A percentile compares a stretch with the other conserved stretches of the same genome.
phyloP scores from a whole-genome alignment of 1,140 invertebrate species.

The Phenacoccus solenopsis region DNA sequence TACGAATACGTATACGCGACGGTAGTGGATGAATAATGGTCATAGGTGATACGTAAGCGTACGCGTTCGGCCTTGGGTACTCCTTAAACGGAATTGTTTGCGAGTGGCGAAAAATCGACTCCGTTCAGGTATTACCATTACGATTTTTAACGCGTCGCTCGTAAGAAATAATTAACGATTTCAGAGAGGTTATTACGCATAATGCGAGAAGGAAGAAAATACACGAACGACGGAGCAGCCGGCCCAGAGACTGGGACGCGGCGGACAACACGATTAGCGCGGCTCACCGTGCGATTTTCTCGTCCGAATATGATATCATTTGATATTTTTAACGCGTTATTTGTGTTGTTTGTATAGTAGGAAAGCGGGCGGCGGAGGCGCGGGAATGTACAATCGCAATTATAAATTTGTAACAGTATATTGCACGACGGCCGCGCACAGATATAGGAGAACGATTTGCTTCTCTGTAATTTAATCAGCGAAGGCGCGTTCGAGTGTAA shows the following conservation, averaged over 20 bases:
- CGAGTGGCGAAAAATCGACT: neutral
- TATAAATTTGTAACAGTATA: constrained; percentile 10
- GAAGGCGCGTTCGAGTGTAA: constrained; percentile 10
- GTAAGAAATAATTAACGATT: neutral
- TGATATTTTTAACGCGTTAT: neutral
- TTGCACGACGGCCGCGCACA: neutral
- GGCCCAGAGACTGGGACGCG: too few relatives aligned
- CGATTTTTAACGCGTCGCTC: neutral
- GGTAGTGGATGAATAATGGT: too few relatives aligned
- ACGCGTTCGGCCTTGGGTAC: neutral
- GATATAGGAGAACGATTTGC: neutral
- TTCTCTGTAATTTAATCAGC: constrained; percentile 6
- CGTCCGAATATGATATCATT: neutral
- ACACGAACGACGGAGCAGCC: too few relatives aligned
- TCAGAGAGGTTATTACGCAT: neutral
- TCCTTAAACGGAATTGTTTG: neutral
- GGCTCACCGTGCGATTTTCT: neutral
- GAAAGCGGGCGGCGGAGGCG: neutral
- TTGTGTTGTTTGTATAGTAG: too few relatives aligned
- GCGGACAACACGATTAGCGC: too few relatives aligned
- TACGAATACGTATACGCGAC: too few relatives aligned
- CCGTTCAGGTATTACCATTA: neutral
- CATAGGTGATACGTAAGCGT: neutral
- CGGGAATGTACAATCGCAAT: neutral
- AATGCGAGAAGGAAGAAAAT: too few relatives aligned